These are phyloP conservation scores for Rhincodon typus DNA, from an alignment of 2,797 vertebrate genomes.

Conservation along the genomic window DNA sequence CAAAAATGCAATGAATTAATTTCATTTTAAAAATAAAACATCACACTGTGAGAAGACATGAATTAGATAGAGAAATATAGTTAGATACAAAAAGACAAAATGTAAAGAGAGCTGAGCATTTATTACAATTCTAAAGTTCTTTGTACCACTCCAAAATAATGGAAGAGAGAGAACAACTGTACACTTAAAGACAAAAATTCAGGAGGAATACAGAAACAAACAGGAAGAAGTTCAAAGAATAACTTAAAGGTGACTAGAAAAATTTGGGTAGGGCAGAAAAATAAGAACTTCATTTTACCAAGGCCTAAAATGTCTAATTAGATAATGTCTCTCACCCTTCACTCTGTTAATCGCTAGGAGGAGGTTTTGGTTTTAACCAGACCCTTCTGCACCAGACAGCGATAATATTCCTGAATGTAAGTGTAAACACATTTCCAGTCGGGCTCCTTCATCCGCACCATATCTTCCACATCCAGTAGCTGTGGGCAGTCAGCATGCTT, in stretches of 20 bases:
- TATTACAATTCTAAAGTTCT: constrained; percentile 2
- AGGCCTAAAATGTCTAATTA: constrained; percentile 14
- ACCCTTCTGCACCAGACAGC: constrained; percentile 96
- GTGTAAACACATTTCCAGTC: constrained; percentile 99
- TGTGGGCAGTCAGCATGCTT: constrained; percentile 93
- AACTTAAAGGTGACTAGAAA: background rate
- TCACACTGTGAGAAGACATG: background rate
- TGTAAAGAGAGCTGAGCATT: background rate
- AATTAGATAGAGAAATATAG: background rate
- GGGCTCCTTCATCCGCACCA: constrained; percentile 98
- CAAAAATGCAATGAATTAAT: background rate
- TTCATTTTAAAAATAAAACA: background rate
- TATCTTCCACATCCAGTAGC: constrained; percentile 98
- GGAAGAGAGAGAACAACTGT: background rate
- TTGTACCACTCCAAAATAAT: background rate
- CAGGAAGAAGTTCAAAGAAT: constrained; percentile 8
- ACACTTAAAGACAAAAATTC: background rate
- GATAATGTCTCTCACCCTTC: constrained; percentile 33
- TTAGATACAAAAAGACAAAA: background rate
- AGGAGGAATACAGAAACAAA: background rate
- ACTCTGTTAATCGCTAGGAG: constrained; percentile 39
- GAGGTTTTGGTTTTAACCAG: constrained; percentile 99
- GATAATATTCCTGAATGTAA: constrained; percentile 99
- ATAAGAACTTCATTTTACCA: background rate
- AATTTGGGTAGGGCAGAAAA: background rate